Evolutionary conservation across 2,113 vertebrate genomes (phyloP), one percentile per base, ranked within the genome.

Genomic region (Cheilinus undulatus): DNA sequence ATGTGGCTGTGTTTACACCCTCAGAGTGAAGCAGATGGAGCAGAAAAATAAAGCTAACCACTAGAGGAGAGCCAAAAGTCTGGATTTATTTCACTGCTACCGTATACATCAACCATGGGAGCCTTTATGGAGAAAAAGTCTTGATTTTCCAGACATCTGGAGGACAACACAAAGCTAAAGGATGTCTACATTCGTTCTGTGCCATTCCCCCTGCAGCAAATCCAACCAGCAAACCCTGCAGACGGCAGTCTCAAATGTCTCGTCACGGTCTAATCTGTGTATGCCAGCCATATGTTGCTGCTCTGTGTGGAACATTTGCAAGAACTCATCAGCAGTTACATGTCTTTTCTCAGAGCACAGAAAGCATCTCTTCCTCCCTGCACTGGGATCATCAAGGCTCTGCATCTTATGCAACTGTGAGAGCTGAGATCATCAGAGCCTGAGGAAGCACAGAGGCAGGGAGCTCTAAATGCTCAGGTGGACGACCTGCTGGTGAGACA

Each of bases 11-110:
- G 76, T 86, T 86, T 67, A 77, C 83, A 84, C 78, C 78, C 53
- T 59, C 73, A 5, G 4, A 73, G 71, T 64, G 45, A 74, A 86
- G 74, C 78, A 88, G 74, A 86, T 70, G 80, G 71, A 74, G 72
- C 63, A 34, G 48, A 65, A 45, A 67, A 62, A 76, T 71, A 23
- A 76, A 72, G 53, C 40, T 9, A 64, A 80, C 17, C 49, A n/a
- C 20, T 19, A 14, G 24, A 57, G 23, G 42, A 38, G 22, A 60
- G 52, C 57, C 57, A 64, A 56, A 10, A 4, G 43, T 19, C 24
- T 34, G 17, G 19, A n/a, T 54, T 43, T 17, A 36, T 32, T 56
- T 23, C 11, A 15, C n/a, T 26, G 12, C 4, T 32, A 46, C 48
- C 50, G 23, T 26, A 38, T 2, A 28, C 10, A 50, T 22, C 46